These are phyloP conservation scores for Tragelaphus buxtoni DNA, from an alignment of 2,113 vertebrate genomes.

Conservation along the genomic window DNA sequence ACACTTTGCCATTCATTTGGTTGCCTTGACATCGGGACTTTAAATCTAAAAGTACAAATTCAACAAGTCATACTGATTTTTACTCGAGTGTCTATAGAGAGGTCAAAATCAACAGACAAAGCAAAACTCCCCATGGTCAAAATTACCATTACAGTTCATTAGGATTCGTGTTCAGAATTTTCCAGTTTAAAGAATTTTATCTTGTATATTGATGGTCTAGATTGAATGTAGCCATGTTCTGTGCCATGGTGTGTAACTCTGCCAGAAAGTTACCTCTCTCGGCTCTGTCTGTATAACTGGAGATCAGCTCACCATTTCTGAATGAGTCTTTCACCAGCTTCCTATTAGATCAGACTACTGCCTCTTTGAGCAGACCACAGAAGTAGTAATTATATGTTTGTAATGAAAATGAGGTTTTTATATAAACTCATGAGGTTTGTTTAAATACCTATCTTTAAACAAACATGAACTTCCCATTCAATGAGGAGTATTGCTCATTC, in stretches of 20 bases:
- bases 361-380: too few relatives aligned
- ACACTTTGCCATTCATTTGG: background rate
- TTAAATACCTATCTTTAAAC: too few relatives aligned
- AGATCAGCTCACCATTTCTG: background rate
- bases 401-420: too few relatives aligned
- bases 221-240: background rate
- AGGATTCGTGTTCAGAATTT: background rate
- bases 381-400: too few relatives aligned
- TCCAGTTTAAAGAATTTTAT: background rate
- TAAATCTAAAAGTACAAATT: background rate
- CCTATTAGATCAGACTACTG: background rate
- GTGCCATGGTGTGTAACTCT: background rate
- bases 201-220: background rate
- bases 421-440: too few relatives aligned
- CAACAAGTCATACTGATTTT: background rate
- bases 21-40: background rate
- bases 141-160: background rate
- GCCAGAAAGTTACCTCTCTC: background rate
- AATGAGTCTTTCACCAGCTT: background rate
- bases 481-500: too few relatives aligned
- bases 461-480: too few relatives aligned
- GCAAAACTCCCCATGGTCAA: background rate
- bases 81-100: background rate
- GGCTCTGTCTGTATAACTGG: background rate
- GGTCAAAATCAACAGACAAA: background rate